Evolutionary conservation across 2,888 invertebrate genomes (phyloP), one percentile per base, ranked within the genome.

Genomic region (Leptodirus hochenwartii): DNA sequence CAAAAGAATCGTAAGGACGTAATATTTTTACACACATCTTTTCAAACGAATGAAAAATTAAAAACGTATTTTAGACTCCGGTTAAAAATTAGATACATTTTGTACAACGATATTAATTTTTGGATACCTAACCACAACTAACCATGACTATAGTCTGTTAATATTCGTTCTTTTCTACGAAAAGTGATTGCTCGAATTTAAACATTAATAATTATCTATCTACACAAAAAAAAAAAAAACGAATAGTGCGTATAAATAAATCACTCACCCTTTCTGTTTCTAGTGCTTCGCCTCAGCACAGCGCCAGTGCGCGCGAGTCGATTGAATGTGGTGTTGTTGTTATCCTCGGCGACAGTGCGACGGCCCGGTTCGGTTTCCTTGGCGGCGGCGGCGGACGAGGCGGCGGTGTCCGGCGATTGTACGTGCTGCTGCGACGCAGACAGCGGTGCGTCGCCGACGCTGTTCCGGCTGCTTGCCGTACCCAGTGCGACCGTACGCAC

Each of bases 221-320:
- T 5, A 13, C 14, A 25, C 14, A 10, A 6, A 20, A 9, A 8
- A 31, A 10, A 16, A 6, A 10, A 9, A 6, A 6, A 9, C 10
- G 8, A 9, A 6, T 6, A 24, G n/a, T 10, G 25, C 10, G 10
- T 27, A 20, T 4, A 27, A 20, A 17, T 20, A 10, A 27, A 27
- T 27, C n/a, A 23, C 5, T 23, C 42, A 55, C 55, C 54, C 53
- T 53, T 57, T 47, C 58, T 57, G 49, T 51, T 54, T 41, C 61
- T 60, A 51, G 61, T 61, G 56, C 57, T 58, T 43, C 58, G 55
- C 41, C 58, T 53, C 42, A 56, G 45, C 44, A 54, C 55, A 41
- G 55, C 53, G 39, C 53, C 56, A 43, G 53, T 53, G 35, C 54
- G 64, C 47, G 64, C 60, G 54, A 65, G 63, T 45, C 65, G 64